A percentile compares a stretch with the other conserved stretches of the same genome.
Conservation (phyloP, 2,113 vertebrate genomes). For the Thermophis baileyi region DNA sequence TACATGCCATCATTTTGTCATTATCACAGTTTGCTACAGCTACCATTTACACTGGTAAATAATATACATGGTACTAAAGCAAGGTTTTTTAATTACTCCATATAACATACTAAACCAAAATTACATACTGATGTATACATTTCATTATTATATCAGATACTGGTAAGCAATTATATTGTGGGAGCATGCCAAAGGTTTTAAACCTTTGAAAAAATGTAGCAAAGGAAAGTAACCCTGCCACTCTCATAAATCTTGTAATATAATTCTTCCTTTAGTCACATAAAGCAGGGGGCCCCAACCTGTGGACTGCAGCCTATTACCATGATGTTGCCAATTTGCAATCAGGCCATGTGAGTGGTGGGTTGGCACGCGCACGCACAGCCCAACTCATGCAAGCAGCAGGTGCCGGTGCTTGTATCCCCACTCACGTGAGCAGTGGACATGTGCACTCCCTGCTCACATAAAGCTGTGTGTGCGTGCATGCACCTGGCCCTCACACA, state of each 20-base stretch:
- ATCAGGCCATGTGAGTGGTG: background rate
- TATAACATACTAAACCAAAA: background rate
- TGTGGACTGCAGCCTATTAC: background rate
- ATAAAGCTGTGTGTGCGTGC: too few relatives aligned
- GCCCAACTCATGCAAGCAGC: too few relatives aligned
- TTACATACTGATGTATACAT: background rate
- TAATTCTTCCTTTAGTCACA: background rate
- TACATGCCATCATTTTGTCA: background rate
- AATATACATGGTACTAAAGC: background rate
- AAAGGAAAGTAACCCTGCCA: background rate
- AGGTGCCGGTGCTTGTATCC: too few relatives aligned
- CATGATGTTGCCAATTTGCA: background rate
- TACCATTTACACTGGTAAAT: background rate
- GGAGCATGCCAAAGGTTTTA: background rate
- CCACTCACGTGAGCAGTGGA: too few relatives aligned
- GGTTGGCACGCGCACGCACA: too few relatives aligned
- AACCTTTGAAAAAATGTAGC: background rate
- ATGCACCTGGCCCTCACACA: too few relatives aligned
- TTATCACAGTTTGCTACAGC: background rate
- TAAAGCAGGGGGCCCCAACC: background rate
- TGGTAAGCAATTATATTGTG: background rate
- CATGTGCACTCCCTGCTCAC: too few relatives aligned
- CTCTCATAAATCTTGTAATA: background rate
- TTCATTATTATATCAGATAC: background rate
- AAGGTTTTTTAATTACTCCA: background rate